Evolutionary conservation across 2,113 vertebrate species (phyloP).

Genomic region (rat (Rattus norvegicus)): GRCr8 NC_086027.1:27975501-27976000

Average conservation of each 20-base stretch:
- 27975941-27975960: not conserved
- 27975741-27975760: not conserved
- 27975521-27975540: not conserved
- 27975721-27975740: not conserved
- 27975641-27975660: not conserved
- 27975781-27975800: not conserved
- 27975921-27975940: not conserved
- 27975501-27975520: not conserved
- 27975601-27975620: not conserved
- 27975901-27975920: not conserved
- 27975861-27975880: no score
- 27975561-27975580: not conserved
- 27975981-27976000: not conserved
- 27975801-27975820: not conserved
- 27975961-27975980: not conserved
- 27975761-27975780: not conserved
- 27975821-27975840: not conserved
- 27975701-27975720: not conserved
- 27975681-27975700: not conserved
- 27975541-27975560: not conserved
- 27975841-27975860: not conserved
- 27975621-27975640: not conserved
- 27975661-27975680: not conserved
- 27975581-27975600: not conserved
- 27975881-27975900: not conserved